Evolutionary conservation across 2,113 vertebrate genomes (phyloP).

Genomic region (Electrona antarctica): DNA sequence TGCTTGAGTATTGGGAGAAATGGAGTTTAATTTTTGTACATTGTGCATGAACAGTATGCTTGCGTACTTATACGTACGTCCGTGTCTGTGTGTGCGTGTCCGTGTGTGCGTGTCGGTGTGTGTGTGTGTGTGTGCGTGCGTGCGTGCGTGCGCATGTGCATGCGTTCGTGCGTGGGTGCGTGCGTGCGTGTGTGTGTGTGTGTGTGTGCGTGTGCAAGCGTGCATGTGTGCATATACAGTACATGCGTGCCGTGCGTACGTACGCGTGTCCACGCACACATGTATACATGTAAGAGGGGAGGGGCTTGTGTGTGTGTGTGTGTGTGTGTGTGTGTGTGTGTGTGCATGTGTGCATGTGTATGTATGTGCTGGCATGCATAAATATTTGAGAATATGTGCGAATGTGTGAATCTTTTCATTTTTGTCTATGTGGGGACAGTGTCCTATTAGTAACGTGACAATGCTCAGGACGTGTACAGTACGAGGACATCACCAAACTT

Average conservation of each 20-base stretch:
- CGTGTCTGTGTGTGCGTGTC: neutral
- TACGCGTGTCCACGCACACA: neutral
- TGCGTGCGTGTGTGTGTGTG: neutral
- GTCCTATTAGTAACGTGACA: slow-evolving; percentile 9
- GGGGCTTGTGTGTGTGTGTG: neutral
- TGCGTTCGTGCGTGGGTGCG: neutral
- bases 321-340: neutral
- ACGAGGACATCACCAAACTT: neutral
- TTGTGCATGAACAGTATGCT: neutral
- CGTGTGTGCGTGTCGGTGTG: slow-evolving; percentile 6
- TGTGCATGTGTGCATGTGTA: neutral
- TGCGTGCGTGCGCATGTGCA: neutral
- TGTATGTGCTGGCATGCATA: neutral
- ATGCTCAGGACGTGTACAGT: too few relatives aligned
- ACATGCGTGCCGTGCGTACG: neutral
- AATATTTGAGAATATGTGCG: neutral
- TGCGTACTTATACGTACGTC: neutral
- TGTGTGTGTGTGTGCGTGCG: slow-evolving; percentile 4
- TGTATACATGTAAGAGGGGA: too few relatives aligned
- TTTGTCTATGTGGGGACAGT: neutral
- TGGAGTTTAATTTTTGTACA: neutral
- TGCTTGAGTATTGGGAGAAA: too few relatives aligned
- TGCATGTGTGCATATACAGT: neutral
- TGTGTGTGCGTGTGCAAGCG: neutral
- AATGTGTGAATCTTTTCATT: slow-evolving; percentile 2